Base-by-base conservation (phyloP, 2,888 invertebrate genomes). In the Sarcophaga subvicina region DNA sequence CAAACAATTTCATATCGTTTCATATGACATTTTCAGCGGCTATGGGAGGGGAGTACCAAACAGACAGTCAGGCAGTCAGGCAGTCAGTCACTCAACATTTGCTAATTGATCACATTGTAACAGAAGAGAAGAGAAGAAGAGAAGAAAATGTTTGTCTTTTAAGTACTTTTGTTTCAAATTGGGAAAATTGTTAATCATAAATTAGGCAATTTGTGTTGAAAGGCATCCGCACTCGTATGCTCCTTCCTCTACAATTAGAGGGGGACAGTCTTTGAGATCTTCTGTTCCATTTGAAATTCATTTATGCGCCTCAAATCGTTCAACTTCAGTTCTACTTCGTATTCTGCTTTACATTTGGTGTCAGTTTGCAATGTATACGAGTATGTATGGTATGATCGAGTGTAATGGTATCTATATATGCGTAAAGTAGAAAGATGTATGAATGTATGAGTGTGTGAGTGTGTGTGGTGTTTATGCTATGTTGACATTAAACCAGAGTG, bases 181-280 rank as follows among this genome's bases (percentile, higher is more conserved):
- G 78, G 84, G 81, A 82, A 87, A 87, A 84, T 84, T 84, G 84
- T 82, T 83, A 84, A 84, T 84, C 87, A 87, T 87, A 87, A 87
- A 87, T 87, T 87, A 85, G 87, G 75, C 87, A 77, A 87, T 37
- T 76, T 60, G 8, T 37, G 8, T 37, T 2, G 37, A 37, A 37
- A 37, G 37, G 6, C 37, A 37, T 37, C 37, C 6, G 37, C 6
- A 6, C 37, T 37, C 37, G 6, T 37, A 8, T 37, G 37, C 8
- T 37, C 8, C 8, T 69, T 54, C 59, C 22, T 66, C 47, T 20
- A 45, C 66, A 66, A 63, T 77, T 66, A 45, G 8, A 12, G 70
- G 80, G 76, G 77, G 27, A 47, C 67, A 63, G 69, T 72, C 54
- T 75, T 25, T 49, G 62, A 60, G 22, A 77, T 80, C 79, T 63